A percentile compares a stretch with the other conserved stretches of the same genome.
phyloP scores from a whole-genome alignment of 2,888 invertebrate species.

The Lottia scabra region DNA sequence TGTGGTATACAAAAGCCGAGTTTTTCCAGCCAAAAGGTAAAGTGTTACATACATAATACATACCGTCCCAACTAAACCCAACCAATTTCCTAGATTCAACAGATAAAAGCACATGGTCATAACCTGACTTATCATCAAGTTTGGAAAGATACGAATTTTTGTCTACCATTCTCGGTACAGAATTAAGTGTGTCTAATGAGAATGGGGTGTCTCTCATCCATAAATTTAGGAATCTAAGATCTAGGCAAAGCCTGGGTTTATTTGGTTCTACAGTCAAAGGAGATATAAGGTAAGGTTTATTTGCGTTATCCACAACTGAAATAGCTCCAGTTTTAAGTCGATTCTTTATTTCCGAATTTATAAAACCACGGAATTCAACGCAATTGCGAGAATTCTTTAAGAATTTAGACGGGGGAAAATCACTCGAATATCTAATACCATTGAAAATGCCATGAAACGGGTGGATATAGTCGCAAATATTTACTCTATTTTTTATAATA shows the following conservation, averaged over 20 bases:
- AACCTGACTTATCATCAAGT: constrained; percentile 28
- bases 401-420: constrained; percentile 11
- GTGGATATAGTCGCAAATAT: too few relatives aligned
- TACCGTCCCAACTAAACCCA: constrained; percentile 25
- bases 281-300: constrained; percentile 19
- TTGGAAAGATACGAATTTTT: constrained; percentile 9
- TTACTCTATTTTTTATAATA: too few relatives aligned
- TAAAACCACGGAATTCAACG: constrained; percentile 10
- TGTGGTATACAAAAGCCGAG: too few relatives aligned
- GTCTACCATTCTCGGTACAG: constrained; percentile 25
- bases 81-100: constrained; percentile 17
- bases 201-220: constrained; percentile 25
- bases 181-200: too few relatives aligned
- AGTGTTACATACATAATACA: constrained; percentile 23
- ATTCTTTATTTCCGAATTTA: constrained; percentile 11
- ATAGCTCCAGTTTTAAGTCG: constrained; percentile 19
- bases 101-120: constrained; percentile 23
- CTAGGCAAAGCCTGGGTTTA: constrained; percentile 29
- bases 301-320: constrained; percentile 18
- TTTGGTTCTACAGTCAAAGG: constrained; percentile 25
- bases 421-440: constrained; percentile 16
- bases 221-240: constrained; percentile 26
- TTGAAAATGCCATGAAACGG: too few relatives aligned
- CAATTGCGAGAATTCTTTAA: constrained; percentile 14
- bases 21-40: constrained; percentile 27